Evolutionary conservation across 2,113 vertebrate genomes (phyloP).

Genomic region (Cheirogaleus medius): DNA sequence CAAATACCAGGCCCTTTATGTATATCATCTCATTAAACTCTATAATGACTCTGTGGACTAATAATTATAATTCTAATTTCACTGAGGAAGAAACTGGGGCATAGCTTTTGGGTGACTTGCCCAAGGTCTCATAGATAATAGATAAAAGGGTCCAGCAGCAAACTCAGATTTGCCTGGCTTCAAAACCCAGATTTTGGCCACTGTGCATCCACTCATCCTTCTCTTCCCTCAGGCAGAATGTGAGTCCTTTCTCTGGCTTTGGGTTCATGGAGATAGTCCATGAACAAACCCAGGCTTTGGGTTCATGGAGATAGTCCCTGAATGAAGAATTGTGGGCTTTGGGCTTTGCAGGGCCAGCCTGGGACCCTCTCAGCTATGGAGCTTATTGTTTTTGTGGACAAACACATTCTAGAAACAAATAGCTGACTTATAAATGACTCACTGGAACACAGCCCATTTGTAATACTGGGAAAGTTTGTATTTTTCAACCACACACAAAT

Average conservation of each 20-base stretch:
- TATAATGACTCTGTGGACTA: not conserved
- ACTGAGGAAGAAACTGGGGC: not conserved
- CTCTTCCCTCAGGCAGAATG: not conserved
- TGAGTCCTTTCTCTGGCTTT: not conserved
- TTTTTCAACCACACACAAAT: conserved; percentile 26
- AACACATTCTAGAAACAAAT: not conserved
- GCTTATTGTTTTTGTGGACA: not conserved
- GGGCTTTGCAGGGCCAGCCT: not conserved
- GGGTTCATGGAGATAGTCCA: not conserved
- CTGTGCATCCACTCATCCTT: not conserved
- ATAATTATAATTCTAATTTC: not conserved
- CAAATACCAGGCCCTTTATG: not conserved
- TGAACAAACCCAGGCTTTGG: not conserved
- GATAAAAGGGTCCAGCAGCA: not conserved
- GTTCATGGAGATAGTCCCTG: not conserved
- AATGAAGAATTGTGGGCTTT: not conserved
- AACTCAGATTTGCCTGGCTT: not conserved
- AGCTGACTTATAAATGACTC: not conserved
- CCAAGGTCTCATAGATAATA: not conserved
- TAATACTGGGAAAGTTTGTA: not conserved
- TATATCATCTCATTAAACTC: not conserved
- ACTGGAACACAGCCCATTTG: conserved; percentile 34
- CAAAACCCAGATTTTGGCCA: not conserved
- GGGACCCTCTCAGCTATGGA: not conserved
- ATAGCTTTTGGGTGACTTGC: not conserved